Conservation (phyloP, 2,797 vertebrate species). For the Hippopotamyrus pictus region DNA sequence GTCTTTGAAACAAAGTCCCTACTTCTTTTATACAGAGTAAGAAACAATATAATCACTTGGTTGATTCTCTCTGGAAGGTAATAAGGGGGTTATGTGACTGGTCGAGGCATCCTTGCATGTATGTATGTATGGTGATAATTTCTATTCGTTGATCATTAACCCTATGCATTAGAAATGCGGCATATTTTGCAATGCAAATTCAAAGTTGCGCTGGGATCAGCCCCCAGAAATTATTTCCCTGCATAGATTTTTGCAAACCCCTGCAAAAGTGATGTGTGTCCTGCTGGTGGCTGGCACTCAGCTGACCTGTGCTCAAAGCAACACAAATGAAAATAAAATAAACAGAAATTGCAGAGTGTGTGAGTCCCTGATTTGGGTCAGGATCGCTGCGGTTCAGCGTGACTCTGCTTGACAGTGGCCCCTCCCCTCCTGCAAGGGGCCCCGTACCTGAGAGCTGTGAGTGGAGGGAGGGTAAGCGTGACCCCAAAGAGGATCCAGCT, state of each 20-base stretch:
- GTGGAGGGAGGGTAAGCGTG: slow-evolving; percentile 35
- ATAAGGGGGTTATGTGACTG: slow-evolving; percentile 43
- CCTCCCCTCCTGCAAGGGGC: slow-evolving; percentile 44
- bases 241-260: slow-evolving; percentile 59
- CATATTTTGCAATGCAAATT: background rate
- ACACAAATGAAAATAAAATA: background rate
- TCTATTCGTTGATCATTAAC: background rate
- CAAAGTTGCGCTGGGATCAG: slow-evolving; percentile 45
- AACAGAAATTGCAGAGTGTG: slow-evolving; percentile 55
- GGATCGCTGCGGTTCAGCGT: slow-evolving; percentile 1
- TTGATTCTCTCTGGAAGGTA: background rate
- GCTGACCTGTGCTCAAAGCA: background rate
- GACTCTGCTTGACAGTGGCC: slow-evolving; percentile 49
- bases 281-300: background rate
- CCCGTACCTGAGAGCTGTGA: background rate
- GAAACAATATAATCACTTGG: background rate
- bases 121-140: background rate
- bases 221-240: slow-evolving; percentile 58
- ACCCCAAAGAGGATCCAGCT: background rate
- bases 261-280: background rate
- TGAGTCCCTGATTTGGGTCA: slow-evolving; percentile 77
- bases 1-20: slow-evolving; percentile 62
- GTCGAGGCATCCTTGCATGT: background rate
- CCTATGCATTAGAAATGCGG: background rate
- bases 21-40: background rate